Conservation (phyloP, 2,113 vertebrate species). For the Peromyscus leucopus region DNA sequence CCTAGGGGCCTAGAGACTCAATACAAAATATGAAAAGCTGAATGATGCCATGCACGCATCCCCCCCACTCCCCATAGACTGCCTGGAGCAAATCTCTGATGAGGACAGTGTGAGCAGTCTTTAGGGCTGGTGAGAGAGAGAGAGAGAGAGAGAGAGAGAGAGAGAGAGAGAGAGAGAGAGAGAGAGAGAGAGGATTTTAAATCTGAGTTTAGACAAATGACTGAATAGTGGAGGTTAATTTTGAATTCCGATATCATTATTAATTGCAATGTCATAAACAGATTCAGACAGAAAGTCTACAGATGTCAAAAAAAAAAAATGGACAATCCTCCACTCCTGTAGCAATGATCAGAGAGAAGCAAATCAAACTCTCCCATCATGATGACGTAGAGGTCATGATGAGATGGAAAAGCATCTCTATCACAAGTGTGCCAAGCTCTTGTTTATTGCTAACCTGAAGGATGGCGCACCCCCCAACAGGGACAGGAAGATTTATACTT, state of each 20-base stretch:
- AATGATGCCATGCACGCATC: not conserved
- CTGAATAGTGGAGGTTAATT: conserved; percentile 35
- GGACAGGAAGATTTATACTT: conserved; percentile 1
- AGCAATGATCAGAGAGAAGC: conserved; percentile 45
- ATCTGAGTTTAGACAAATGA: conserved; percentile 12
- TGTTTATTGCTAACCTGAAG: conserved; percentile 59
- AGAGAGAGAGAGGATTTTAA: not conserved
- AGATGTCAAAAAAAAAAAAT: not conserved
- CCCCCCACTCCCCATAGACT: not conserved
- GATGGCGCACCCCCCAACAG: not conserved
- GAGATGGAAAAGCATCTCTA: not conserved
- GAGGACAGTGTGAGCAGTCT: conserved; percentile 5
- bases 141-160: no score
- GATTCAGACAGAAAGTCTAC: conserved; percentile 41
- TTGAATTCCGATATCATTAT: not conserved
- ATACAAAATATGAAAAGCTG: conserved; percentile 62
- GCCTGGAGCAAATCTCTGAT: not conserved
- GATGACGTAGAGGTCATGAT: conserved; percentile 22
- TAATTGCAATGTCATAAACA: conserved; percentile 48
- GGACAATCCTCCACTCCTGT: not conserved
- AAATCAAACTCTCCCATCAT: not conserved
- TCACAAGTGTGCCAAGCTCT: not conserved
- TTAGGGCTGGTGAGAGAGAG: not conserved
- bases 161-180: no score
- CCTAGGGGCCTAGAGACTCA: conserved; percentile 52